Evolutionary conservation across 2,113 vertebrate species (phyloP).

Genomic region (Monarcha castaneiventris): DNA sequence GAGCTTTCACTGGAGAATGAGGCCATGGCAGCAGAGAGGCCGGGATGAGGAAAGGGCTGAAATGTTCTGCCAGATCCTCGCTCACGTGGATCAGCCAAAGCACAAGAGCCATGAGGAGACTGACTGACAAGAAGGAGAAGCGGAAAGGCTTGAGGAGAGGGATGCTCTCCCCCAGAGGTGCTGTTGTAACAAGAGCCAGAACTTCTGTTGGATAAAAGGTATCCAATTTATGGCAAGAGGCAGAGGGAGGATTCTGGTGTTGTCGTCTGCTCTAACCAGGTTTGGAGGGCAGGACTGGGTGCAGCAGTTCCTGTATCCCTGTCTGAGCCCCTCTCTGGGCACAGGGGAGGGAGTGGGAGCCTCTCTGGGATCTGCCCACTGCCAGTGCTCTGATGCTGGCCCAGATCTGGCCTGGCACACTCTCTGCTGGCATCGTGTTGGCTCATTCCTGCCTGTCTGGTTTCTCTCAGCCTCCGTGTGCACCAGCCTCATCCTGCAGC

Average conservation of each 20-base stretch:
- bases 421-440: rapidly evolving
- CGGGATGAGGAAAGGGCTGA: neutral
- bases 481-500: neutral
- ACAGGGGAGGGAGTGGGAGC: neutral
- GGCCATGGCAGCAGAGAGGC: neutral
- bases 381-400: neutral
- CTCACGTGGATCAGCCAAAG: neutral
- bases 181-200: neutral
- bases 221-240: rapidly evolving
- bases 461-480: neutral
- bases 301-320: neutral
- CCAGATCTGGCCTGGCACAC: neutral
- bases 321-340: neutral
- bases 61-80: neutral
- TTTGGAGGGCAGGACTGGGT: neutral
- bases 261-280: neutral
- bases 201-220: neutral
- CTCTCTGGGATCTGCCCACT: neutral
- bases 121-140: neutral
- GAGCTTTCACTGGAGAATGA: neutral
- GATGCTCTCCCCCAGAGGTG: neutral
- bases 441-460: neutral
- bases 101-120: neutral
- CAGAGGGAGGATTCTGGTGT: too few relatives aligned
- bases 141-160: neutral